Conservation (phyloP, 35 echinoderm and acorn worm species). For the Eucidaris tribuloides region DNA sequence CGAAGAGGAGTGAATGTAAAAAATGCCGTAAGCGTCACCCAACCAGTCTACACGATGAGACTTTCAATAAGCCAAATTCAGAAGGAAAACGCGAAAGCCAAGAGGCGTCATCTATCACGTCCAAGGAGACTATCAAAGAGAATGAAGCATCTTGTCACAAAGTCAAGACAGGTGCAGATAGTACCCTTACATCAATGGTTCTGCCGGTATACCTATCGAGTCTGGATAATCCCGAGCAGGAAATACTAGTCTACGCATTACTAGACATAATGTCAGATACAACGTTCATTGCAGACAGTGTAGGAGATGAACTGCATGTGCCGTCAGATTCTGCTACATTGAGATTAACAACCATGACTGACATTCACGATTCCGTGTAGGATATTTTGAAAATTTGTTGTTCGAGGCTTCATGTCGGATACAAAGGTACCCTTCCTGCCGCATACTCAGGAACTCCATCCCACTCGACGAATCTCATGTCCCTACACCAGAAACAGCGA, state of each 20-base stretch:
- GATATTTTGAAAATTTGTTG: background rate
- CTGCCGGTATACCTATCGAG: too few relatives aligned
- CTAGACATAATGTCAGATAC: background rate
- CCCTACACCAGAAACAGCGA: constrained; percentile 53
- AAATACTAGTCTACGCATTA: background rate
- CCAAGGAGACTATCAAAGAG: background rate
- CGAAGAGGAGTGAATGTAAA: constrained; percentile 27
- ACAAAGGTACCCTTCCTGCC: constrained; percentile 30
- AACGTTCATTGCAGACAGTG: background rate
- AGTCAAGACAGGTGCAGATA: background rate
- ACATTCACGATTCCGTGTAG: background rate
- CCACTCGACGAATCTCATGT: constrained; percentile 64
- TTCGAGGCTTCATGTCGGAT: background rate
- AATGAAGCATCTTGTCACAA: background rate
- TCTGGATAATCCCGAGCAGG: background rate
- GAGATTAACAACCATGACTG: background rate
- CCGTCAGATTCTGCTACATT: background rate
- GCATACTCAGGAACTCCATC: constrained; percentile 45
- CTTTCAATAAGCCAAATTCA: background rate
- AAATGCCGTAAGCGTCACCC: constrained; percentile 36
- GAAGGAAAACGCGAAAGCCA: background rate
- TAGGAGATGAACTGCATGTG: background rate
- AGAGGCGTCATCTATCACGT: background rate
- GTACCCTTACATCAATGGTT: background rate
- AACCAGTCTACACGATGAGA: constrained; percentile 34